Evolutionary conservation across 2,888 invertebrate species (phyloP).

Genomic region (Patella pellucida): DNA sequence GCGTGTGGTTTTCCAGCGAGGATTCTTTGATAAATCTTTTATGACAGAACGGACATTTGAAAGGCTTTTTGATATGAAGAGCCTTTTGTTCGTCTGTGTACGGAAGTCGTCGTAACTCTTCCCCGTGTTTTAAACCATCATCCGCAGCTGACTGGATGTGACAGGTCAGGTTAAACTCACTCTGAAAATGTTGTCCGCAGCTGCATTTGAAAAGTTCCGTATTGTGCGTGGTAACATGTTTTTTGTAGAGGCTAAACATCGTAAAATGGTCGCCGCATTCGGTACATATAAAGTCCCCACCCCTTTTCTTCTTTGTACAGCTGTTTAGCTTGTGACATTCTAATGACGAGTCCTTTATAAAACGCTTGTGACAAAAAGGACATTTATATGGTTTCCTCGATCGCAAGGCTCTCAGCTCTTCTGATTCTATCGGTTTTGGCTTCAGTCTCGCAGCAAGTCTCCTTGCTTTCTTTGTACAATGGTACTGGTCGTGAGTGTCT

Average conservation of each 20-base stretch:
- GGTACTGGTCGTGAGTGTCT: neutral
- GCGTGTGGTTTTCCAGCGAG: neutral
- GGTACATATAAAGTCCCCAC: neutral
- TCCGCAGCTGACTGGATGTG: neutral
- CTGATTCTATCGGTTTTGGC: no score
- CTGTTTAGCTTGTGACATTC: neutral
- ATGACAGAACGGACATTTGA: conserved; percentile 3
- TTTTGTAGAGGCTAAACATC: neutral
- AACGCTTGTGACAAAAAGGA: neutral
- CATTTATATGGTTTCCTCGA: neutral
- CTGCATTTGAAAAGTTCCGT: neutral
- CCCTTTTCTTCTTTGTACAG: neutral
- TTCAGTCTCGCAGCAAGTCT: no score
- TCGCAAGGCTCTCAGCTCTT: neutral
- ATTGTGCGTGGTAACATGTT: neutral
- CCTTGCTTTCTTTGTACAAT: neutral
- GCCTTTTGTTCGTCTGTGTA: neutral
- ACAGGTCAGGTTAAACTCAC: neutral
- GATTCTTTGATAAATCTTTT: conserved; percentile 6
- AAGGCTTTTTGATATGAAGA: neutral
- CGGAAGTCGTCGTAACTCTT: neutral
- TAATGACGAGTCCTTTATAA: neutral
- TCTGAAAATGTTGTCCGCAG: neutral
- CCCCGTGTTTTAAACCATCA: neutral
- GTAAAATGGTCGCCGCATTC: conserved; percentile 3